Conservation (phyloP, 2,888 invertebrate genomes). For the Chrysopilus asiliformis region DNA sequence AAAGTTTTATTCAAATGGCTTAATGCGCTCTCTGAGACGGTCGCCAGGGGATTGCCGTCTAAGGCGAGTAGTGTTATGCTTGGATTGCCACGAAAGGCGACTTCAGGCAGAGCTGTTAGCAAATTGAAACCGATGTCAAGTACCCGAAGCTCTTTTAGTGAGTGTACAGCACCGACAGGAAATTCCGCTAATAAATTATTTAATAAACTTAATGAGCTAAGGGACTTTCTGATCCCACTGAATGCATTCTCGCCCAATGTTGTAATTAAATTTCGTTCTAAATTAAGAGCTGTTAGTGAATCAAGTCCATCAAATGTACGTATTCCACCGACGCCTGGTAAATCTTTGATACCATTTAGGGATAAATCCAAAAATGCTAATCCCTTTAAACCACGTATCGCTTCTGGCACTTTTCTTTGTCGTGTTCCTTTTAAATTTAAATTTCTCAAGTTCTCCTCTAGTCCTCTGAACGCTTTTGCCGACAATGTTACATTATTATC, state of each 20-base stretch:
- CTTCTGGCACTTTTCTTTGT: constrained; percentile 65
- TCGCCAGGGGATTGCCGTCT: constrained; percentile 80
- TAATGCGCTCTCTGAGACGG: constrained; percentile 68
- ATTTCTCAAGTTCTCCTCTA: constrained; percentile 73
- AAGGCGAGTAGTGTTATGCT: constrained; percentile 75
- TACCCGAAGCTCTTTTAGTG: constrained; percentile 67
- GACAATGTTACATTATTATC: constrained; percentile 74
- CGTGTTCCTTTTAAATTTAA: constrained; percentile 78
- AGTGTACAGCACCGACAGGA: constrained; percentile 66
- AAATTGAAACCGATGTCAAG: constrained; percentile 87
- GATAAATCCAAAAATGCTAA: constrained; percentile 82
- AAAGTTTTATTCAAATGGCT: constrained; percentile 67
- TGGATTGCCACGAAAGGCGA: constrained; percentile 70
- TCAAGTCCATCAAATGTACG: constrained; percentile 63
- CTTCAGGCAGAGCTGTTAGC: constrained; percentile 62
- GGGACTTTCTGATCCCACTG: constrained; percentile 60
- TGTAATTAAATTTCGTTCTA: constrained; percentile 78
- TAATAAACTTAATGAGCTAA: constrained; percentile 76
- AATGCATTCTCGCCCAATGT: constrained; percentile 64
- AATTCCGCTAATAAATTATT: constrained; percentile 82
- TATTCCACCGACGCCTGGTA: constrained; percentile 56
- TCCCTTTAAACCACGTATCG: constrained; percentile 60
- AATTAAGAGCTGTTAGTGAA: constrained; percentile 60
- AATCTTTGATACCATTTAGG: constrained; percentile 70
- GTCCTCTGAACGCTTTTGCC: constrained; percentile 56